These are phyloP conservation scores for Chrosomus eos DNA, from an alignment of 2,797 vertebrate species.

Conservation along the genomic window DNA sequence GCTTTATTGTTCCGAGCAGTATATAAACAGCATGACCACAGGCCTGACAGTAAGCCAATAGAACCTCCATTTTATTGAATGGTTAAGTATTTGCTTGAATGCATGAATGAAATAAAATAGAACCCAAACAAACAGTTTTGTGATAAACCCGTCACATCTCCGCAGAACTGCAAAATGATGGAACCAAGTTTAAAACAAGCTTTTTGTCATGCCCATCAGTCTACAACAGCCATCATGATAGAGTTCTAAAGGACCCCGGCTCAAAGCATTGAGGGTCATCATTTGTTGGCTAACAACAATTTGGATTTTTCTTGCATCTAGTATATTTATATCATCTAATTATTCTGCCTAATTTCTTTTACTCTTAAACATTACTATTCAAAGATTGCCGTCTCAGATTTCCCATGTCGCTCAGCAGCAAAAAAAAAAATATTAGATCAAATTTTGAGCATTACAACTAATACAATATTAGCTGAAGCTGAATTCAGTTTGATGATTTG, in stretches of 20 bases:
- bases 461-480: constrained; percentile 10
- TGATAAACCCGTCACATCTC: neutral
- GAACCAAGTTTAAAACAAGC: neutral
- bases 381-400: neutral
- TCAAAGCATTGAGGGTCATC: neutral
- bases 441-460: neutral
- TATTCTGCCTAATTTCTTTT: neutral
- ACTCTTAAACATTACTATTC: neutral
- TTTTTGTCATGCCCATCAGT: neutral
- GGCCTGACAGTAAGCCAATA: neutral
- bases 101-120: neutral
- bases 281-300: neutral
- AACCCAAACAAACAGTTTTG: neutral
- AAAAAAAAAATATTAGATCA: neutral
- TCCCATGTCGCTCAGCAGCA: neutral
- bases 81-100: constrained; percentile 8
- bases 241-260: neutral
- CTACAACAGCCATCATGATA: neutral
- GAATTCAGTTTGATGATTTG: constrained; percentile 3
- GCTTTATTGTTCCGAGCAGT: neutral
- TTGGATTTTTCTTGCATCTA: neutral
- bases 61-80: neutral
- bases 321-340: neutral
- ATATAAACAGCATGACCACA: neutral
- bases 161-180: neutral